Evolutionary conservation across 2,113 vertebrate species (phyloP), one percentile per base, ranked within the genome.

Genomic region (Oryzias curvinotus): DNA sequence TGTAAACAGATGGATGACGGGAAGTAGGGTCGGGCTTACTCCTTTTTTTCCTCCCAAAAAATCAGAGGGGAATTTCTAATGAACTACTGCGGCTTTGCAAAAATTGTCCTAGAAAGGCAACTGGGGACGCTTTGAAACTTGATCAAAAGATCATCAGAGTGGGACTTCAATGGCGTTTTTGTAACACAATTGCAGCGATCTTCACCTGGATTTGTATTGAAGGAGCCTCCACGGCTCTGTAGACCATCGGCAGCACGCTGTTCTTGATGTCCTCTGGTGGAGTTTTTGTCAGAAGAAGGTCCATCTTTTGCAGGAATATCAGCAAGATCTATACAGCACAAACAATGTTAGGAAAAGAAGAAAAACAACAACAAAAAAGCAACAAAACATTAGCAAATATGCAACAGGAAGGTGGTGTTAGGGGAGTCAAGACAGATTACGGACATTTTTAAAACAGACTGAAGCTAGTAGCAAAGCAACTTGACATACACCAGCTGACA

Each of bases 261-360:
- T 94, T 98, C 85, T 97, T 99, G 79, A 99, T 99, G 76, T 98
- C 96, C 58, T 98, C 97, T 0, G 95, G 25, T 17, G 97, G 97
- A 0, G 97, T 99, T 91, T 98, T 99, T 64, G 97, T 99, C 80
- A 99, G 85, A 45, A 99, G 91, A 15, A 99, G 91, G 81, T 99
- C 97, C 97, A 99, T 99, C 93, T 99, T 99, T 94, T 99, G 97
- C 73, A 99, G 85, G 84, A 99, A 99, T 86, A 99, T 99, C 88
- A 99, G 87, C 58, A 99, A 85, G 86, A 99, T 98, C 97, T 99
- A 73, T 48, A 62, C 51, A 59, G 19, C 41, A 66, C 14, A 67
- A n/a, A 26, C 14, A 10, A 12, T 3, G 18, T 80, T 26, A 68
- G 55, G 47, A 3, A 23, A 23, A 23, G 21, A 23, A 23, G 21